Evolutionary conservation across 2,888 invertebrate genomes (phyloP), one percentile per base, ranked within the genome.

Genomic region (Scaptomyza tumidula): DNA sequence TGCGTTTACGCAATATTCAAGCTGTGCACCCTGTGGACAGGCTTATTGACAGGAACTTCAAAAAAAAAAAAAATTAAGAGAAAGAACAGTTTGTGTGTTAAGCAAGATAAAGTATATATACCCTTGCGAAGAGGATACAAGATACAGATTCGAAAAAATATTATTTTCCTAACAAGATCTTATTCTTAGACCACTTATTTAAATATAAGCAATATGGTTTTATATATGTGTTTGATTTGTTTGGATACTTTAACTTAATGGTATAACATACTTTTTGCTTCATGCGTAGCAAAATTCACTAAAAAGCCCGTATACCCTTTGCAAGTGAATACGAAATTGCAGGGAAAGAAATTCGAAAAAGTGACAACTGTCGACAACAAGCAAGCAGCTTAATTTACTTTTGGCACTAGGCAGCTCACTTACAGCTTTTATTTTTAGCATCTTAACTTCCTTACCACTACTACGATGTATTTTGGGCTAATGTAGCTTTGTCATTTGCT

Each of bases 1-100:
- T 71, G 63, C 75, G 77, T 67, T 75, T 73, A 77, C 77, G 77
- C 72, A 75, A 58, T 69, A 75, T 72, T 65, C 43, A 69, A 68
- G 65, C 45, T 49, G 7, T 52, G 50, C 41, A 35, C 37, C 39
- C 39, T 9, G 10, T 46, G 52, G 31, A 19, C 56, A 29, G 19
- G 46, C 62, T 71, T 45, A 54, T 52, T 58, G 59, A 13, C 24
- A 24, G 35, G 11, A 35, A 60, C 63, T 49, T 11, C 43, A 33
- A 56, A 55, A 58, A 63, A 45, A 46, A 43, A 52, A 55, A 6
- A 61, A 13, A 19, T 2, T 2, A 33, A 19, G 10, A 35, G 39
- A 35, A 19, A 35, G 31, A 49, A 3, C 33, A 24, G 24, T 24
- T 24, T 24, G 24, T 24, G 3, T 24, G 24, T 5, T 24, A 1